Percentiles rank a stretch among this genome's conserved stretches.
phyloP scores from a whole-genome alignment of 2,797 vertebrate genomes.

The Salarias fasciatus region DNA sequence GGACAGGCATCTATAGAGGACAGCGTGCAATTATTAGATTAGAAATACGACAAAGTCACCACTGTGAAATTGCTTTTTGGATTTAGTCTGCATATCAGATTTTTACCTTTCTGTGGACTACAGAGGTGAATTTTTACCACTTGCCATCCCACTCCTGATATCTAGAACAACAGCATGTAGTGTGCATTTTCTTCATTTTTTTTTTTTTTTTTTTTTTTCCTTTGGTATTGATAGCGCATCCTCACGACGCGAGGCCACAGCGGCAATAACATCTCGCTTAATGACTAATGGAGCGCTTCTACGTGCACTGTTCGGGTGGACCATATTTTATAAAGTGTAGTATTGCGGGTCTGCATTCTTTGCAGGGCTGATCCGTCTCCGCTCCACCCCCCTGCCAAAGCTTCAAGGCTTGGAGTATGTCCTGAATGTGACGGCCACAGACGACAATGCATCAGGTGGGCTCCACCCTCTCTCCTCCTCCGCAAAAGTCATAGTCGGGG shows the following conservation, averaged over 20 bases:
- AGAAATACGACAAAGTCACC: constrained; percentile 63
- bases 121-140: constrained; percentile 29
- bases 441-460: constrained; percentile 89
- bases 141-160: constrained; percentile 19
- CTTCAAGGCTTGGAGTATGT: constrained; percentile 90
- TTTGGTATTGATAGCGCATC: constrained; percentile 42
- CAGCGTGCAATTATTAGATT: constrained; percentile 64
- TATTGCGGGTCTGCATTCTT: constrained; percentile 50
- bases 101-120: constrained; percentile 50
- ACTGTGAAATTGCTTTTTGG: constrained; percentile 74
- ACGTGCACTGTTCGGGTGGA: constrained; percentile 21
- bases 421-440: constrained; percentile 87
- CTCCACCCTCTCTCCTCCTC: constrained; percentile 82
- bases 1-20: constrained; percentile 50
- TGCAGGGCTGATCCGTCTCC: constrained; percentile 88
- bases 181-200: constrained; percentile 1
- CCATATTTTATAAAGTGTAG: constrained; percentile 34
- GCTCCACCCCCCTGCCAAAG: constrained; percentile 85
- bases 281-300: constrained; percentile 52
- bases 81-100: constrained; percentile 60
- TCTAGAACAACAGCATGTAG: constrained; percentile 40
- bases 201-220: constrained; percentile 17
- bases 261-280: constrained; percentile 46
- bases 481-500: constrained; percentile 85
- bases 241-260: constrained; percentile 41